Conservation (phyloP, 2,888 invertebrate genomes). For the Linyphia triangularis region DNA sequence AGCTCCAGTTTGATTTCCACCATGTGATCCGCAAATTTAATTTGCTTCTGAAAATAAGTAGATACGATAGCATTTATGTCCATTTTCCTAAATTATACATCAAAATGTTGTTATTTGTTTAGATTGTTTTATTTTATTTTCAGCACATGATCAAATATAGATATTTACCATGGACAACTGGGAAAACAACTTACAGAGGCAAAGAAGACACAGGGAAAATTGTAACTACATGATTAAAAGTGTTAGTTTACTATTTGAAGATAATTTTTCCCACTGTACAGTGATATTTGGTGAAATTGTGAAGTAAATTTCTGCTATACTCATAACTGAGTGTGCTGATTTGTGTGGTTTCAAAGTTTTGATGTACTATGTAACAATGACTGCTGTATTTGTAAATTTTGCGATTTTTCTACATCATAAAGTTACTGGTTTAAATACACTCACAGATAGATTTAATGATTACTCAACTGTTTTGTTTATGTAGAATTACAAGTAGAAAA, state of each 20-base stretch:
- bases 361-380: not conserved
- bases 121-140: too few species aligned
- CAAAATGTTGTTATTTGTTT: constrained; percentile 1
- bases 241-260: not conserved
- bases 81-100: too few species aligned
- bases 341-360: not conserved
- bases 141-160: constrained; percentile 99
- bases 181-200: constrained; percentile 83
- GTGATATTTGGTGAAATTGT: not conserved
- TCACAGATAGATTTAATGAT: not conserved
- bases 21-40: too few species aligned
- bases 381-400: not conserved
- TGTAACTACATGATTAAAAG: constrained; percentile 70
- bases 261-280: not conserved
- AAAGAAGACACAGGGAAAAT: constrained; percentile 77
- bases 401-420: not conserved
- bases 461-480: too few species aligned
- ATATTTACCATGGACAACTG: constrained; percentile 98
- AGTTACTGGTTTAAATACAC: not conserved
- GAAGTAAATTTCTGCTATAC: not conserved
- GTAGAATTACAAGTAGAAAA: not conserved
- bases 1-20: too few species aligned
- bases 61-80: too few species aligned
- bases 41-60: too few species aligned
- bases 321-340: too few species aligned